Percentiles rank a stretch among this genome's conserved stretches.
These are phyloP conservation scores for Altica lythri DNA, from an alignment of 2,888 invertebrate genomes.

Conservation along the genomic window DNA sequence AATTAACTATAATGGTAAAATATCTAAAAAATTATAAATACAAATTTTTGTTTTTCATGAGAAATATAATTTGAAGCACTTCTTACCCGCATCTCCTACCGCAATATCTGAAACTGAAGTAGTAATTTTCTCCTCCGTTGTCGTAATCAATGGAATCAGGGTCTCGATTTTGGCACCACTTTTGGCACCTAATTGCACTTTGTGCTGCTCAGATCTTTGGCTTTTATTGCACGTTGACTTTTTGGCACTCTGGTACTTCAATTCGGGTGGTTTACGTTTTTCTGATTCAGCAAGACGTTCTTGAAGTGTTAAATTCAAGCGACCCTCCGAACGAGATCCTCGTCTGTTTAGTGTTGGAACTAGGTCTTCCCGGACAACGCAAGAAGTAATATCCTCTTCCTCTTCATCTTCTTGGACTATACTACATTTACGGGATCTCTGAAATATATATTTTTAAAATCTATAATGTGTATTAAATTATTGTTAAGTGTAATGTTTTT, in stretches of 20 bases:
- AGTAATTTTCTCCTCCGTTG: neutral
- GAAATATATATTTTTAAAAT: slow-evolving; percentile 48
- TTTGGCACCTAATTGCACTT: neutral
- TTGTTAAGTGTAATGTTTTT: neutral
- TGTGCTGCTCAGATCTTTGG: slow-evolving; percentile 7
- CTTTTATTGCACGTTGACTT: slow-evolving; percentile 15
- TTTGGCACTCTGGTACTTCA: slow-evolving; percentile 23
- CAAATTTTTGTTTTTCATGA: neutral
- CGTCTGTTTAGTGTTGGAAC: slow-evolving; percentile 65
- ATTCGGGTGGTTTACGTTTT: slow-evolving; percentile 55
- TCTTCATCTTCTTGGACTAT: slow-evolving; percentile 93
- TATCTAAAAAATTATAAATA: neutral
- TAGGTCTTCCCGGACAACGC: slow-evolving; percentile 64
- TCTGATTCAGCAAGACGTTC: slow-evolving; percentile 65
- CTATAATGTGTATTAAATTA: slow-evolving; percentile 3
- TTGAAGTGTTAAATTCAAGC: slow-evolving; percentile 72
- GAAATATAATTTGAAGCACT: neutral
- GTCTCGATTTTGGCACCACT: neutral
- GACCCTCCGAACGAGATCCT: slow-evolving; percentile 81
- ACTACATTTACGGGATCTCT: slow-evolving; percentile 84
- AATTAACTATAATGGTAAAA: neutral
- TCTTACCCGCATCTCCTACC: neutral
- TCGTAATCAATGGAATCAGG: slow-evolving; percentile 2
- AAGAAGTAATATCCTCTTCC: slow-evolving; percentile 73
- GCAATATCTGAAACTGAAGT: neutral